A percentile compares a stretch with the other conserved stretches of the same genome.
phyloP scores from a whole-genome alignment of 2,888 invertebrate genomes.

The Brachypalpus laphriformis region DNA sequence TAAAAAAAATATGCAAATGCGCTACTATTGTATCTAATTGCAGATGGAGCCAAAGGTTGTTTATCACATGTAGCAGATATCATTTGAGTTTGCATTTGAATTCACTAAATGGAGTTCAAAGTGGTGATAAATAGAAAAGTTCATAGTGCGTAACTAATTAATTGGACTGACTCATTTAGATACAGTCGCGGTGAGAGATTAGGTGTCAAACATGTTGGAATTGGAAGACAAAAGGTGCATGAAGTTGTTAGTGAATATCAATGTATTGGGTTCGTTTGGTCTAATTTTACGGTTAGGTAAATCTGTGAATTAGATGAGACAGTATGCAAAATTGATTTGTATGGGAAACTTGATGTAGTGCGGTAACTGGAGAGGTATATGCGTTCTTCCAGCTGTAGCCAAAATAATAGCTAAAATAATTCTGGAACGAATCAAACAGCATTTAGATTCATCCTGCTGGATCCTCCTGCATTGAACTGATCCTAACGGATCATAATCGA shows the following conservation, averaged over 20 bases:
- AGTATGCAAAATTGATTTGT: too few species aligned
- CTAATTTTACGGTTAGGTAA: neutral
- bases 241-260: neutral
- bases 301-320: neutral
- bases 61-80: conserved; percentile 20
- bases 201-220: too few species aligned
- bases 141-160: conserved; percentile 42
- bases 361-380: too few species aligned
- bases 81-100: conserved; percentile 30
- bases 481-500: too few species aligned
- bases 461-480: too few species aligned
- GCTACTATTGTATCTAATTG: conserved; percentile 27
- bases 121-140: conserved; percentile 26
- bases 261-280: neutral
- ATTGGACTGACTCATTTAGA: conserved; percentile 14
- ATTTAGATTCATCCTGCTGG: too few species aligned
- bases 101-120: neutral
- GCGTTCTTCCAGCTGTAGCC: too few species aligned
- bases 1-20: conserved; percentile 36
- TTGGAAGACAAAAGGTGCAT: too few species aligned
- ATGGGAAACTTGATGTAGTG: too few species aligned
- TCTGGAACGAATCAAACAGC: too few species aligned
- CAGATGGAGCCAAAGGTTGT: conserved; percentile 14
- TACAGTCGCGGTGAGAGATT: neutral
- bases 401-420: too few species aligned